Evolutionary conservation across 1,140 invertebrate species (phyloP).

Genomic region (Batillaria attramentaria): DNA sequence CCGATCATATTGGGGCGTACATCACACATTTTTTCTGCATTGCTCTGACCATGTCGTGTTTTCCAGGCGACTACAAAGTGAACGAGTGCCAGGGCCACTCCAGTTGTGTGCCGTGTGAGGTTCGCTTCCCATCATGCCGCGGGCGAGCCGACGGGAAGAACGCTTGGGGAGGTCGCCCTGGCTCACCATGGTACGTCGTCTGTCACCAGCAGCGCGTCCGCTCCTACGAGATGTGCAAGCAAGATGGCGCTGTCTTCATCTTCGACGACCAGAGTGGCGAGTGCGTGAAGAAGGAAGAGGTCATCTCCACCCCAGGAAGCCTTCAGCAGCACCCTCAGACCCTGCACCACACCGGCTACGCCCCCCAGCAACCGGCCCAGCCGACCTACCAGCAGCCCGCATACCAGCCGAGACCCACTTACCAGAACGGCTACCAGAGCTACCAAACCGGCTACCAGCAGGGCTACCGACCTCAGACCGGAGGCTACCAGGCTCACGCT

Average conservation of each 20-base stretch:
- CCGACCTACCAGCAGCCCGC: slow-evolving; percentile 2
- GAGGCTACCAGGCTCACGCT: no score
- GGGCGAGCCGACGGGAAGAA: slow-evolving; percentile 51
- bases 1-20: no score
- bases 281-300: slow-evolving; percentile 22
- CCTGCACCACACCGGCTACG: background rate
- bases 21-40: no score
- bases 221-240: slow-evolving; percentile 26
- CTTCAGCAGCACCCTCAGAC: background rate
- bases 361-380: background rate
- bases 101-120: slow-evolving; percentile 47
- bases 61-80: slow-evolving; percentile 45
- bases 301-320: background rate
- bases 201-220: slow-evolving; percentile 53
- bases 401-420: no score
- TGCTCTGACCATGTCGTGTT: no score
- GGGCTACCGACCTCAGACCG: background rate
- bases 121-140: slow-evolving; percentile 50
- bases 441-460: background rate
- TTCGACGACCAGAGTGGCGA: slow-evolving; percentile 6
- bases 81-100: slow-evolving; percentile 44
- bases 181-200: slow-evolving; percentile 44
- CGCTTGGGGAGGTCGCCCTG: slow-evolving; percentile 37
- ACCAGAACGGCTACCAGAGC: background rate
- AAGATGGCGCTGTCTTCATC: background rate